Conservation (phyloP, 2,797 vertebrate species). For the Orestias chungarensis region DNA sequence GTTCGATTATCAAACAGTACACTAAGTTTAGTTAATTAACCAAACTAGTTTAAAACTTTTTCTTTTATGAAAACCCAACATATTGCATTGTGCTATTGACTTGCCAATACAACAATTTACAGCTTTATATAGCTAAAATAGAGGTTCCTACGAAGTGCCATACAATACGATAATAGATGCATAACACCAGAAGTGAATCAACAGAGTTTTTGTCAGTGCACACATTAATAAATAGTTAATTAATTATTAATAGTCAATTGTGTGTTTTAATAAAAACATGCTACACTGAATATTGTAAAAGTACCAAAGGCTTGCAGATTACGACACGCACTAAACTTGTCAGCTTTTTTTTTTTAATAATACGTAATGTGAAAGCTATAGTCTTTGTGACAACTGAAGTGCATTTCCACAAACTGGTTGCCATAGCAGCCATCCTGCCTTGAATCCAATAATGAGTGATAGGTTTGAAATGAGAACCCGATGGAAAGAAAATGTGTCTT, state of each 20-base stretch:
- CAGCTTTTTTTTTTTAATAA: constrained; percentile 6
- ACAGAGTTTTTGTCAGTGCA: constrained; percentile 2
- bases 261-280: constrained; percentile 41
- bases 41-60: no score
- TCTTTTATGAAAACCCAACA: no score
- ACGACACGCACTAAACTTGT: no score
- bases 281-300: background rate
- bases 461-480: constrained; percentile 43
- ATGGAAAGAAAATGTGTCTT: constrained; percentile 33
- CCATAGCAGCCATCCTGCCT: constrained; percentile 56
- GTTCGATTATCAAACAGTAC: background rate
- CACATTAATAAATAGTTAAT: no score
- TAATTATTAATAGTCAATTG: no score
- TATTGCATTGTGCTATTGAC: no score
- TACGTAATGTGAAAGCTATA: constrained; percentile 32
- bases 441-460: constrained; percentile 42
- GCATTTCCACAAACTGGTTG: constrained; percentile 46
- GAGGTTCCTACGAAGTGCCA: background rate
- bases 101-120: no score
- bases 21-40: no score
- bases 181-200: background rate
- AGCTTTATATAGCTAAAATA: constrained; percentile 24
- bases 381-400: constrained; percentile 42
- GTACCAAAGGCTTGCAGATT: background rate
- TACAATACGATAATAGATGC: background rate